Percentiles rank a stretch among this genome's conserved stretches.
Conservation (phyloP, 2,888 invertebrate genomes). For the Cyrtodaria siliqua region DNA sequence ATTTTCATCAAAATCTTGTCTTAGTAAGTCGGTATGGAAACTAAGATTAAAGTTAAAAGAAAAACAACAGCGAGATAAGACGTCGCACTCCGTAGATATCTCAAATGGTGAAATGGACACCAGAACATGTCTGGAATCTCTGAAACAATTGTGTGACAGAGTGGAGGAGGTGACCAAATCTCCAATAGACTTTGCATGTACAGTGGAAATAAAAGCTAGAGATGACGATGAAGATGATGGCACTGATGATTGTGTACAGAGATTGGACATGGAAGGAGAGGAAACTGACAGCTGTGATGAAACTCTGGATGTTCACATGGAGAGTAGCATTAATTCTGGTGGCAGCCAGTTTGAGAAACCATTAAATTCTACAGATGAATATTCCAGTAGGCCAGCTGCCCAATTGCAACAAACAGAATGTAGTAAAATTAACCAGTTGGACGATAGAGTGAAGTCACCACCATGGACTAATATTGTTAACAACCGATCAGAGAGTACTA, state of each 20-base stretch:
- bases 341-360: too few species aligned
- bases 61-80: neutral
- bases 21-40: too few species aligned
- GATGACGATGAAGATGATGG: neutral
- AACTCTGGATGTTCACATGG: neutral
- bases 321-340: too few species aligned
- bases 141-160: slow-evolving; percentile 31
- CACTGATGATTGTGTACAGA: neutral
- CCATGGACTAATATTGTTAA: too few species aligned
- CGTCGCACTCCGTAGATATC: too few species aligned
- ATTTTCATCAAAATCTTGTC: too few species aligned
- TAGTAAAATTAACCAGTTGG: too few species aligned
- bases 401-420: too few species aligned
- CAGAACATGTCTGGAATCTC: slow-evolving; percentile 11
- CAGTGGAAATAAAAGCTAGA: neutral
- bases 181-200: slow-evolving; percentile 22
- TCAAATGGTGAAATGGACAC: neutral
- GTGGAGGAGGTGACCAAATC: slow-evolving; percentile 23
- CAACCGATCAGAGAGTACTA: too few species aligned
- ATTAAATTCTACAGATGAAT: too few species aligned
- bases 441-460: too few species aligned
- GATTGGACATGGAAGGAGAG: neutral
- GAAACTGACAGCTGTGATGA: neutral
- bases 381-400: too few species aligned
- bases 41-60: neutral